phyloP scores from a whole-genome alignment of 2,888 invertebrate genomes.

The Xylota segnis region DNA sequence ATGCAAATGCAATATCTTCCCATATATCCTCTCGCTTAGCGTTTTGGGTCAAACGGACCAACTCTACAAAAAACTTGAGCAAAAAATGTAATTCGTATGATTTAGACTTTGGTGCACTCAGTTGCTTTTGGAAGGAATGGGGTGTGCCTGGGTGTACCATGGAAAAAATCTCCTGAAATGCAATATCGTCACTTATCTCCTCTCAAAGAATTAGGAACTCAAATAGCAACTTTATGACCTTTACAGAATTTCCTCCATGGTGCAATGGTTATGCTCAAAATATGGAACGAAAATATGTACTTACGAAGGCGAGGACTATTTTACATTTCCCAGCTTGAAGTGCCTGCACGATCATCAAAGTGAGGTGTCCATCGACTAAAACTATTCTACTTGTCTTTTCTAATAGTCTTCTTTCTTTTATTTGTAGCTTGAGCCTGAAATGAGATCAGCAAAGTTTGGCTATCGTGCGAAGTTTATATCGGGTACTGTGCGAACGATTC shows the following conservation, averaged over 20 bases:
- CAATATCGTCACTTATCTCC: too few relatives aligned
- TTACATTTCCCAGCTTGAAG: slow-evolving; percentile 92
- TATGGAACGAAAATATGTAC: slow-evolving; percentile 92
- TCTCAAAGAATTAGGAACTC: neutral
- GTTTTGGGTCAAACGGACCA: too few relatives aligned
- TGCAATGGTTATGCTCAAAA: slow-evolving; percentile 92
- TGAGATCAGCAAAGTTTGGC: slow-evolving; percentile 92
- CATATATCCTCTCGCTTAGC: too few relatives aligned
- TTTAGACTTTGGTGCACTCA: too few relatives aligned
- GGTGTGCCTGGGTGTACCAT: too few relatives aligned
- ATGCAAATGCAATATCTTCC: too few relatives aligned
- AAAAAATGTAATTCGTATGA: too few relatives aligned
- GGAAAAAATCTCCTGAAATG: too few relatives aligned
- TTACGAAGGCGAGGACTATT: slow-evolving; percentile 89
- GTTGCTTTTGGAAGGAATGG: too few relatives aligned
- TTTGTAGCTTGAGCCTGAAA: slow-evolving; percentile 88
- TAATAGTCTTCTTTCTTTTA: neutral
- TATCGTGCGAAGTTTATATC: slow-evolving; percentile 95
- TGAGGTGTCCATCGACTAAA: slow-evolving; percentile 80
- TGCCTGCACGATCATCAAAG: slow-evolving; percentile 85
- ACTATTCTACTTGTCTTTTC: neutral
- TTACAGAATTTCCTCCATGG: slow-evolving; percentile 94
- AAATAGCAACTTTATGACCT: neutral
- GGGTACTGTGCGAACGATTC: slow-evolving; percentile 89
- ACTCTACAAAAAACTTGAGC: too few relatives aligned